A percentile compares a stretch with the other conserved stretches of the same genome.
Conservation (phyloP, 2,888 invertebrate genomes). For the Crossocerus cetratus region DNA sequence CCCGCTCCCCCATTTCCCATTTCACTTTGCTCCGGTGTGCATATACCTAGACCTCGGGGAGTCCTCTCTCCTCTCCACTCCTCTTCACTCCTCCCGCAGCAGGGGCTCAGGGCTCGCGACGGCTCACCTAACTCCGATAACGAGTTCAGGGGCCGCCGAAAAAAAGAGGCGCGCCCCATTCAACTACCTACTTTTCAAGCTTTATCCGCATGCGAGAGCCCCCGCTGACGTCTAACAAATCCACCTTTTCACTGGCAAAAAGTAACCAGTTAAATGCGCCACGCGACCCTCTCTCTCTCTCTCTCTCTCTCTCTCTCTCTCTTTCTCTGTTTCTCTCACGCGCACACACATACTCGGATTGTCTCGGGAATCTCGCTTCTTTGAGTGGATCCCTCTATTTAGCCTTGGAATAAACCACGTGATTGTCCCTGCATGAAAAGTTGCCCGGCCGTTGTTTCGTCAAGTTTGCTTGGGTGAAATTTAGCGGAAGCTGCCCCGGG, state of each 20-base stretch:
- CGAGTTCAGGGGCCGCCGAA: conserved; percentile 37
- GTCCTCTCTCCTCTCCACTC: neutral
- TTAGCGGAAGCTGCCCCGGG: conserved; percentile 11
- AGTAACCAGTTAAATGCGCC: neutral
- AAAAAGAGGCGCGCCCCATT: conserved; percentile 30
- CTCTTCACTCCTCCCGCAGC: neutral
- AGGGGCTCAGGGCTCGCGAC: neutral
- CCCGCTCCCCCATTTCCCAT: conserved; percentile 17
- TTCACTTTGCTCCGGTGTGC: conserved; percentile 28
- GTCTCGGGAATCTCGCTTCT: too few species aligned
- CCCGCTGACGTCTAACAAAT: conserved; percentile 40
- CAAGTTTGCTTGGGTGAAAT: conserved; percentile 10
- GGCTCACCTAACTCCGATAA: conserved; percentile 51
- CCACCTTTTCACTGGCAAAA: conserved; percentile 34
- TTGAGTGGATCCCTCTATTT: too few species aligned
- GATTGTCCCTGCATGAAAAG: too few species aligned
- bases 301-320: too few species aligned
- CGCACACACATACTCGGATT: neutral
- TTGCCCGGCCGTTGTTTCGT: neutral
- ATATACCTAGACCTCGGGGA: too few species aligned
- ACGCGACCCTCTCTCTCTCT: conserved; percentile 8
- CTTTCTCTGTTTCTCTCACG: too few species aligned
- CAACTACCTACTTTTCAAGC: conserved; percentile 44
- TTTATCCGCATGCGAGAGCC: conserved; percentile 40
- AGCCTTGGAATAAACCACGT: too few species aligned